Evolutionary conservation across 2,888 invertebrate genomes (phyloP).

Genomic region (Brachyptera risi): DNA sequence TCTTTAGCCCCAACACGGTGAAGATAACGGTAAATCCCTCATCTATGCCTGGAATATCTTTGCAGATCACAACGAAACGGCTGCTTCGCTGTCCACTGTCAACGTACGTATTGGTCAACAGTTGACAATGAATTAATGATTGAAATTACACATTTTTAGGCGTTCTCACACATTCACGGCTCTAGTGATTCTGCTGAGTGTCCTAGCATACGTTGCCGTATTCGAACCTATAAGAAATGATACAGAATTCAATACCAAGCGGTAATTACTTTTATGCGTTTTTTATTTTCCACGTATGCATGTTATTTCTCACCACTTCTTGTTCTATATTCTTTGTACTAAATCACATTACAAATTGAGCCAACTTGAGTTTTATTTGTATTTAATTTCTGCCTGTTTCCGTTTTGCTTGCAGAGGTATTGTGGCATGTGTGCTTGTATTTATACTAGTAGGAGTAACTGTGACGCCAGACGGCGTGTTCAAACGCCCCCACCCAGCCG

Average conservation of each 20-base stretch:
- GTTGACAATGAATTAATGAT: conserved; percentile 7
- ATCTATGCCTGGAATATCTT: too few relatives aligned
- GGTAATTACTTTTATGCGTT: conserved; percentile 38
- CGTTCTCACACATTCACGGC: conserved; percentile 50
- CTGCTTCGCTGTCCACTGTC: not conserved
- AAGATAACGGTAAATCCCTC: too few relatives aligned
- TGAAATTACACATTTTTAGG: conserved; percentile 40
- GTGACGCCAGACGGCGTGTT: conserved; percentile 55
- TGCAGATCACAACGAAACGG: too few relatives aligned
- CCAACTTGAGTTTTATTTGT: conserved; percentile 20
- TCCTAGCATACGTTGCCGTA: conserved; percentile 49
- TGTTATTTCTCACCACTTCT: not conserved
- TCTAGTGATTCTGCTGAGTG: conserved; percentile 45
- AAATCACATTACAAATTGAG: too few relatives aligned
- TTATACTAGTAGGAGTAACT: conserved; percentile 50
- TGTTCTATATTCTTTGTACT: too few relatives aligned
- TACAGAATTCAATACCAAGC: conserved; percentile 48
- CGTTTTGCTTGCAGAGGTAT: conserved; percentile 45
- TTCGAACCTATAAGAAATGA: conserved; percentile 45
- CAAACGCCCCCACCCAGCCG: conserved; percentile 51
- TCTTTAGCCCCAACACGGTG: too few relatives aligned
- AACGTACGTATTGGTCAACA: not conserved
- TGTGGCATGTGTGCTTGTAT: conserved; percentile 47
- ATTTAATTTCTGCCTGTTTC: conserved; percentile 7
- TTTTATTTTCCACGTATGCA: not conserved